phyloP scores from a whole-genome alignment of 1,140 invertebrate genomes.

The Drosophila kurseongensis region DNA sequence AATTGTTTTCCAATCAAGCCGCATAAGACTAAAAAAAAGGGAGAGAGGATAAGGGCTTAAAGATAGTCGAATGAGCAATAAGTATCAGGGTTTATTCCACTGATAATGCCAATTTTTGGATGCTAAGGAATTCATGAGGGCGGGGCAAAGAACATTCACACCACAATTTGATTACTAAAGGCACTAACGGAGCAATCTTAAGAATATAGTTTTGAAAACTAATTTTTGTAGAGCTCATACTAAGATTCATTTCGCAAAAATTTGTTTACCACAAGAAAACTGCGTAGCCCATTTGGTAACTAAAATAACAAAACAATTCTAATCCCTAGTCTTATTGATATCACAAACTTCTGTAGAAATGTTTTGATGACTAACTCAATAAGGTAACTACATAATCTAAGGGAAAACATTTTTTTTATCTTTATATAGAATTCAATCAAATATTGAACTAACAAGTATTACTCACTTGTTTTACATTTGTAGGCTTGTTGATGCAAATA shows the following conservation, averaged over 20 bases:
- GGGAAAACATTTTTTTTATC: neutral
- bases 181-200: too few relatives aligned
- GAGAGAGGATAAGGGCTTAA: slow-evolving; percentile 18
- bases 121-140: slow-evolving; percentile 10
- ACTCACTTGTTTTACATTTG: neutral
- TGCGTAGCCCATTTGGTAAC: neutral
- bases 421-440: neutral
- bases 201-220: neutral
- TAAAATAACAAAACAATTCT: neutral
- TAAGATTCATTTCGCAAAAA: neutral
- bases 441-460: neutral
- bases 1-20: slow-evolving; percentile 28
- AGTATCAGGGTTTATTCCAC: slow-evolving; percentile 3
- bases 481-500: neutral
- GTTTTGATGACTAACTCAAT: slow-evolving; percentile 10
- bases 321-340: too few relatives aligned
- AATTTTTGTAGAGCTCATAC: neutral
- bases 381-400: neutral
- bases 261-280: neutral
- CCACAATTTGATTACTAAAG: neutral
- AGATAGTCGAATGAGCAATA: slow-evolving; percentile 20
- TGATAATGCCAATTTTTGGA: slow-evolving; percentile 15
- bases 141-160: neutral
- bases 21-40: neutral
- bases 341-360: neutral